These are phyloP conservation scores for Kryptopterus vitreolus DNA, from an alignment of 2,797 vertebrate species.

Conservation along the genomic window DNA sequence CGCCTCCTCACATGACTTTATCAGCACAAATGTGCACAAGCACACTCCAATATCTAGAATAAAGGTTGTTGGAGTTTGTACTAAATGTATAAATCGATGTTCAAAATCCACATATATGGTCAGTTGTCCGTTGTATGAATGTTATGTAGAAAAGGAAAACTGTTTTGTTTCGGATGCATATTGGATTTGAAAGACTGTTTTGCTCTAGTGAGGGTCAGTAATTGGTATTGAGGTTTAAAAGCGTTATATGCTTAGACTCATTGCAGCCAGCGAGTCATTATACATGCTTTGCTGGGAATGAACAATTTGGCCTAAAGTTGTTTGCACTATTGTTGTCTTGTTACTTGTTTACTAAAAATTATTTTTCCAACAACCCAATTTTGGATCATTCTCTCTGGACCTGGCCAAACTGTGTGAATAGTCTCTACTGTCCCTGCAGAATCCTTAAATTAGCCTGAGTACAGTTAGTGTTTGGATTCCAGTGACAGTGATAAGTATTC, in stretches of 20 bases:
- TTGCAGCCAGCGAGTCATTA: neutral
- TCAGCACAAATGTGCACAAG: no score
- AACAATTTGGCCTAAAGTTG: neutral
- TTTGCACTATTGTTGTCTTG: neutral
- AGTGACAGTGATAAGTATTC: conserved; percentile 14
- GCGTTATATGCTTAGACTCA: neutral
- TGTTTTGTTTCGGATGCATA: no score
- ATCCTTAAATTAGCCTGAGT: conserved; percentile 17
- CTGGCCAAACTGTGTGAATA: neutral
- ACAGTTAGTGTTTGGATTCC: conserved; percentile 17
- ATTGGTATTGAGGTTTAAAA: neutral
- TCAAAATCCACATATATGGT: no score
- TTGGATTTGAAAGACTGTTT: neutral
- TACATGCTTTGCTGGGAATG: neutral
- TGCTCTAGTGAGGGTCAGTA: neutral
- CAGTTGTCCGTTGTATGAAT: no score
- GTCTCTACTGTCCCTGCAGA: conserved; percentile 9
- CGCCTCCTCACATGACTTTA: no score
- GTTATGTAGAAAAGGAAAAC: no score
- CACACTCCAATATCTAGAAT: no score
- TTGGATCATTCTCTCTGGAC: neutral
- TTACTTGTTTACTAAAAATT: conserved; percentile 1
- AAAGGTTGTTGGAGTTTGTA: no score
- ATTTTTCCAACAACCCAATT: neutral
- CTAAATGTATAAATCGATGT: no score